Conservation (phyloP, 2,797 vertebrate genomes). For the Siniperca scherzeri region DNA sequence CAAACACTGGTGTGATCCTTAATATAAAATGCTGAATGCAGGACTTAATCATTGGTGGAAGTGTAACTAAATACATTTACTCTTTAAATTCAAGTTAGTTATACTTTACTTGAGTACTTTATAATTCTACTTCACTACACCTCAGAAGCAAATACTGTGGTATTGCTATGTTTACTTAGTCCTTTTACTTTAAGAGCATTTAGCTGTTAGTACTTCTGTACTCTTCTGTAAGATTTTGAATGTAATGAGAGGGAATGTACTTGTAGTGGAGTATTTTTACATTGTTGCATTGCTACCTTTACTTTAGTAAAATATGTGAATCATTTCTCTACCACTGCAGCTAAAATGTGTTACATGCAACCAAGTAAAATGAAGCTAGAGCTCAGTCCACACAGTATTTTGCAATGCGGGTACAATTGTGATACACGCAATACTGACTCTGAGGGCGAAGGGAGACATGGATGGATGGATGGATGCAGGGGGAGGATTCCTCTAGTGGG, state of each 20-base stretch:
- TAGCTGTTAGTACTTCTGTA: not conserved
- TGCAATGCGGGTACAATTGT: not conserved
- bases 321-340: not conserved
- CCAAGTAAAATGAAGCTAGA: not conserved
- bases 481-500: slow-evolving; percentile 43
- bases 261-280: not conserved
- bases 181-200: not conserved
- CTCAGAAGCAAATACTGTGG: too few relatives aligned
- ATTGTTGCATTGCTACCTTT: not conserved
- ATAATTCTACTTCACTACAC: too few relatives aligned
- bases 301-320: not conserved
- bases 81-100: not conserved
- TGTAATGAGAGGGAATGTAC: not conserved
- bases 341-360: not conserved
- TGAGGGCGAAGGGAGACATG: not conserved
- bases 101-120: not conserved
- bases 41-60: not conserved
- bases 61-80: not conserved
- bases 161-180: not conserved
- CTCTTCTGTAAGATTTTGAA: not conserved
- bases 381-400: not conserved
- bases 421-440: not conserved
- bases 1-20: too few relatives aligned
- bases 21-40: too few relatives aligned
- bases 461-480: slow-evolving; percentile 12